Evolutionary conservation across 64 coral and sea anemone species (phyloP).

Genomic region (Astreopora myriophthalma): DNA sequence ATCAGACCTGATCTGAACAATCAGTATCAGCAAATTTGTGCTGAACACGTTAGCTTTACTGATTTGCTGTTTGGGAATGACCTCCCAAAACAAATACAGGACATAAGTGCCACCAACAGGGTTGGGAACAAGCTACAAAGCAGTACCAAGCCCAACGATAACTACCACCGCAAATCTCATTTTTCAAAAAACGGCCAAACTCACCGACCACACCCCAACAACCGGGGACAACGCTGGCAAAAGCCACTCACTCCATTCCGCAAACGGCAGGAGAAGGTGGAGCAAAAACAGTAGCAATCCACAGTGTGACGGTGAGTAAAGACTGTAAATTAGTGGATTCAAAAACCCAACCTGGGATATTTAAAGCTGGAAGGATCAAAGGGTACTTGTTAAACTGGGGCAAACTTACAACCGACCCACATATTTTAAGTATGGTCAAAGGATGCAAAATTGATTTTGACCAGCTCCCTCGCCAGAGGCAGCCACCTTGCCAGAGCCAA

Average conservation of each 20-base stretch:
- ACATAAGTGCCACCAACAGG: constrained; percentile 34
- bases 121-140: constrained; percentile 18
- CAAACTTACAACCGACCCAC: constrained; percentile 1
- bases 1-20: constrained; percentile 48
- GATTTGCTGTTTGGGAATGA: constrained; percentile 49
- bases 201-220: neutral
- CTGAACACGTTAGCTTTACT: constrained; percentile 43
- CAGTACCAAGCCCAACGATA: neutral
- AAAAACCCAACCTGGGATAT: neutral
- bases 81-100: constrained; percentile 34
- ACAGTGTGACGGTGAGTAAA: constrained; percentile 1
- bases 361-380: constrained; percentile 25
- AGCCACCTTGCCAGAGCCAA: neutral
- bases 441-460: constrained; percentile 18
- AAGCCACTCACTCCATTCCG: neutral
- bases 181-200: constrained; percentile 27
- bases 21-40: constrained; percentile 53
- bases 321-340: neutral
- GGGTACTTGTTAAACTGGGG: neutral
- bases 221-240: neutral
- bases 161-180: neutral
- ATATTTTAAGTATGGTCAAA: constrained; percentile 20
- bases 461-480: neutral
- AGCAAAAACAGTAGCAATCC: constrained; percentile 11
- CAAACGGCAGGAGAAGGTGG: neutral